phyloP scores from a whole-genome alignment of 1,140 invertebrate genomes.

The Drosophila orena region DNA sequence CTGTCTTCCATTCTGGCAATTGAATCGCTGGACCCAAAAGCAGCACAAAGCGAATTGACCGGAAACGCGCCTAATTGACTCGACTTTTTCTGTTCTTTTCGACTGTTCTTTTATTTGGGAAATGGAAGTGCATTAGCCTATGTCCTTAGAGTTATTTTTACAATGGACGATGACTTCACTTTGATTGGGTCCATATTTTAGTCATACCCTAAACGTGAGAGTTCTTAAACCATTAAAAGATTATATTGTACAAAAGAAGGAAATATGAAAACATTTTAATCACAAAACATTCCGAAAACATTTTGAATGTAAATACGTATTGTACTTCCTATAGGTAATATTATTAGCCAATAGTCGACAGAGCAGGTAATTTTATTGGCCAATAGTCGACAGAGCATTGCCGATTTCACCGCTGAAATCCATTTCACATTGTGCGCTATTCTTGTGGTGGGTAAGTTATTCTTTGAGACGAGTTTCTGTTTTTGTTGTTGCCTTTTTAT shows the following conservation, averaged over 20 bases:
- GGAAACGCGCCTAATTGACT: constrained; percentile 71
- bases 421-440: constrained; percentile 8
- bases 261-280: too few species aligned
- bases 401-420: background rate
- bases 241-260: background rate
- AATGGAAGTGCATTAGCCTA: constrained; percentile 63
- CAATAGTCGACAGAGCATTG: constrained; percentile 15
- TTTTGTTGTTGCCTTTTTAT: constrained; percentile 77
- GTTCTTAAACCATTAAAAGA: too few species aligned
- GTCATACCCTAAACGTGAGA: constrained; percentile 15
- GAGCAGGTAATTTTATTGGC: background rate
- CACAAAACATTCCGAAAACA: too few species aligned
- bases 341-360: background rate
- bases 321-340: background rate
- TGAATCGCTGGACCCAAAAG: constrained; percentile 26
- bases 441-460: constrained; percentile 20
- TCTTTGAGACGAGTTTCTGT: constrained; percentile 56
- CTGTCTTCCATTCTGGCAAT: constrained; percentile 15
- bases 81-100: constrained; percentile 43
- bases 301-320: too few species aligned
- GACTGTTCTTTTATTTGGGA: constrained; percentile 9
- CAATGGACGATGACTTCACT: constrained; percentile 47
- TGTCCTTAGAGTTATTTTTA: constrained; percentile 41
- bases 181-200: constrained; percentile 20
- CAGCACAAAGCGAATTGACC: constrained; percentile 44